A percentile compares a stretch with the other conserved stretches of the same genome.
Conservation (phyloP, 2,797 vertebrate species). For the Hyperoplus lanceolatus region DNA sequence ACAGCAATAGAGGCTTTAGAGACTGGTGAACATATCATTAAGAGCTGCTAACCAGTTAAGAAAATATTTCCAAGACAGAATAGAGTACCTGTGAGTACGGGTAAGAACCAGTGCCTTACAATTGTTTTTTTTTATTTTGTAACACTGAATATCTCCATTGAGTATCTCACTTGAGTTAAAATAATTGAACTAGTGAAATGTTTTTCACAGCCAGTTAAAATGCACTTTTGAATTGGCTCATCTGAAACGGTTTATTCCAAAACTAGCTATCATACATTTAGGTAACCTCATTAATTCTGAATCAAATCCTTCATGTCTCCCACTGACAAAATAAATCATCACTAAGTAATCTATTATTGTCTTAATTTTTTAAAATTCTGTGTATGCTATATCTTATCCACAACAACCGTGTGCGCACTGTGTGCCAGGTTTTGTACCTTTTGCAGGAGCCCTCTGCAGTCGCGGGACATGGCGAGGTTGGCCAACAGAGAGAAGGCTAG, state of each 20-base stretch:
- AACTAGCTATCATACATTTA: background rate
- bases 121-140: background rate
- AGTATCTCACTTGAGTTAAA: background rate
- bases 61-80: background rate
- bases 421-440: constrained; percentile 84
- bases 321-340: background rate
- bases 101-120: background rate
- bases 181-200: constrained; percentile 1
- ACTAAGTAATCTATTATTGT: background rate
- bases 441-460: constrained; percentile 92
- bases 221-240: background rate
- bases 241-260: background rate
- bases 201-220: constrained; percentile 10
- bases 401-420: background rate
- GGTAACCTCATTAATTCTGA: background rate
- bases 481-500: constrained; percentile 90
- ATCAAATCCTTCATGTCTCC: background rate
- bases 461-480: constrained; percentile 91
- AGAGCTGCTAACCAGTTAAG: background rate
- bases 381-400: background rate
- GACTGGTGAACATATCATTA: constrained; percentile 9
- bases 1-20: constrained; percentile 28
- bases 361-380: background rate
- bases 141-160: constrained; percentile 13
- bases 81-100: constrained; percentile 7